A percentile compares a stretch with the other conserved stretches of the same genome.
Conservation (phyloP, 2,888 invertebrate genomes). For the Xestia sexstrigata region DNA sequence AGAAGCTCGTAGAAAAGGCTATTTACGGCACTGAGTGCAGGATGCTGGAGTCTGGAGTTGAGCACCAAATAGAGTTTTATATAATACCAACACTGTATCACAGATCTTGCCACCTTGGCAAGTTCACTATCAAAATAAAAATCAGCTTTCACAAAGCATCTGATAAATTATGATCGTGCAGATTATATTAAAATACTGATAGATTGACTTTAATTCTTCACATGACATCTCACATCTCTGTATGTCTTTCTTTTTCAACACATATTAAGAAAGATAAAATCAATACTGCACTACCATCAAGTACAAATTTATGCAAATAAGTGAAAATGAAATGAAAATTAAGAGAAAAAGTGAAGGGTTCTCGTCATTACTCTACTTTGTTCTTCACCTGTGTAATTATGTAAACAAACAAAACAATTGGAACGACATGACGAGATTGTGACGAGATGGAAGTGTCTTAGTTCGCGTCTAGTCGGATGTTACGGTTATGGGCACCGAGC, state of each 20-base stretch:
- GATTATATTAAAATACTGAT: conserved; percentile 21
- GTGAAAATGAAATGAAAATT: conserved; percentile 21
- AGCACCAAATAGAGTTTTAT: not conserved
- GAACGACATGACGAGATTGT: conserved; percentile 37
- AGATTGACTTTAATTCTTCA: conserved; percentile 13
- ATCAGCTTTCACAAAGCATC: conserved; percentile 36
- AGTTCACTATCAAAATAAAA: conserved; percentile 3
- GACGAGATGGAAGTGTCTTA: conserved; percentile 46
- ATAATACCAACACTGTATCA: not conserved
- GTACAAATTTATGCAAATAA: not conserved
- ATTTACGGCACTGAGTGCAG: no score
- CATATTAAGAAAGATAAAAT: not conserved
- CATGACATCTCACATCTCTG: conserved; percentile 8
- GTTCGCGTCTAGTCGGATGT: conserved; percentile 57
- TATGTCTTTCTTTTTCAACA: conserved; percentile 7
- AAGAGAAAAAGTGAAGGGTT: conserved; percentile 23
- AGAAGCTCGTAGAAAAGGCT: no score
- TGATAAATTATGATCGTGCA: conserved; percentile 10
- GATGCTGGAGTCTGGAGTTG: not conserved
- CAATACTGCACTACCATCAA: not conserved
- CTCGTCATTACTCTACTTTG: conserved; percentile 16
- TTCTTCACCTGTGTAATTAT: conserved; percentile 37
- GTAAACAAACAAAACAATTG: conserved; percentile 57
- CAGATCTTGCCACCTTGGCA: not conserved
- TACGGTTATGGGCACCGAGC: conserved; percentile 62